Evolutionary conservation across 1,140 invertebrate species (phyloP), one percentile per base, ranked within the genome.

Genomic region (Papilio glaucus): DNA sequence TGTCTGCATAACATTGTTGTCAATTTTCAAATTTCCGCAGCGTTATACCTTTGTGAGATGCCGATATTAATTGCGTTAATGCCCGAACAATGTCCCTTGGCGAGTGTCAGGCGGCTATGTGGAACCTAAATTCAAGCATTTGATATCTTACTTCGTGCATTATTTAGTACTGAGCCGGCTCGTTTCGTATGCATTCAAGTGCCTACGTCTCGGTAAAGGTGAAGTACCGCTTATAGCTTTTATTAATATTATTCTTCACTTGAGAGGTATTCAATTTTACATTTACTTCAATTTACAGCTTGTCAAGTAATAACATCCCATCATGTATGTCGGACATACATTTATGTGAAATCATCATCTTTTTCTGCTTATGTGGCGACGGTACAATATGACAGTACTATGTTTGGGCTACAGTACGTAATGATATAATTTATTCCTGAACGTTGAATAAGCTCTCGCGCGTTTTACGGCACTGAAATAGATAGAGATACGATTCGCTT

Each of bases 51-150:
- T 65, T 65, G 62, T 39, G 62, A 37, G 37, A 39, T 65, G 4
- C 62, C 62, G 15, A 65, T 41, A 41, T 65, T 65, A 65, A 65
- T 65, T 65, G 37, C 29, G 39, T 65, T 41, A 65, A 65, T 65
- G 37, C 33, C 62, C 39, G 37, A 65, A n/a, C 29, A 33, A 65
- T 65, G n/a, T 65, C 62, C 1, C 37, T 65, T n/a, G 29, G n/a
- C 61, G 62, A 65, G 13, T n/a, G n/a, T 37, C 37, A 18, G 49
- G 15, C 15, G 9, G 37, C 37, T 15, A 12, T 65, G 15, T 37
- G 37, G 21, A 57, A 57, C 21, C 21, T 12, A 10, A 26, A 57
- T 57, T 57, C 49, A 26, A 12, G 9, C 9, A 57, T 49, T 49
- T 21, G 18, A 49, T 57, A 57, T 26, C 8, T 24, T 21, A 53